Evolutionary conservation across 2,113 vertebrate species (phyloP).

Genomic region (Pungitius pungitius): DNA sequence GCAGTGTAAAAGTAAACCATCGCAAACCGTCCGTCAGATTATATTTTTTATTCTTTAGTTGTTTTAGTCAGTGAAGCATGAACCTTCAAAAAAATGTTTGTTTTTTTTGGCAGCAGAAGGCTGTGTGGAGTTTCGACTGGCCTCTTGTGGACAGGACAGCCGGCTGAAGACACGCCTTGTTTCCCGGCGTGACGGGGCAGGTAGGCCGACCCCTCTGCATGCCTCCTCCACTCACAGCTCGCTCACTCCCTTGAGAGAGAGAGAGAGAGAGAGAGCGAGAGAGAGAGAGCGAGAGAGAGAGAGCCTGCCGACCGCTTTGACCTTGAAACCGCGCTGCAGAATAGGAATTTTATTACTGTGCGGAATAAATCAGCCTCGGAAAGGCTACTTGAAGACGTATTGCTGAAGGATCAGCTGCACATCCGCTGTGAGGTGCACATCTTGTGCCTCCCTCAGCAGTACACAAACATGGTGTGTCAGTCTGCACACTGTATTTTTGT

Average conservation of each 20-base stretch:
- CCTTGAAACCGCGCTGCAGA: slow-evolving; percentile 60
- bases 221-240: slow-evolving; percentile 8
- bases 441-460: slow-evolving; percentile 13
- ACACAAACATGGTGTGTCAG: slow-evolving; percentile 19
- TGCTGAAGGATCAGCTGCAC: slow-evolving; percentile 47
- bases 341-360: slow-evolving; percentile 61
- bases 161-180: slow-evolving; percentile 87
- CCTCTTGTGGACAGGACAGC: slow-evolving; percentile 91
- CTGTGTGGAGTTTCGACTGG: slow-evolving; percentile 82
- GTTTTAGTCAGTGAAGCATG: slow-evolving; percentile 22
- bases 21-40: slow-evolving; percentile 21
- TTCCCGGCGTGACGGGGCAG: slow-evolving; percentile 77
- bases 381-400: slow-evolving; percentile 65
- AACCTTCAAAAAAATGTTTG: slow-evolving; percentile 19
- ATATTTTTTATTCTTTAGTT: slow-evolving; percentile 13
- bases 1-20: not conserved
- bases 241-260: slow-evolving; percentile 6
- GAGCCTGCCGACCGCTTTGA: slow-evolving; percentile 40
- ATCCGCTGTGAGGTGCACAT: slow-evolving; percentile 46
- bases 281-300: not conserved
- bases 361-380: slow-evolving; percentile 64
- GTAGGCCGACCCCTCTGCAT: slow-evolving; percentile 67
- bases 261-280: not conserved
- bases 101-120: slow-evolving; percentile 66
- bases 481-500: slow-evolving; percentile 14